Conservation (phyloP, 2,113 vertebrate species). For the Nematolebias whitei region DNA sequence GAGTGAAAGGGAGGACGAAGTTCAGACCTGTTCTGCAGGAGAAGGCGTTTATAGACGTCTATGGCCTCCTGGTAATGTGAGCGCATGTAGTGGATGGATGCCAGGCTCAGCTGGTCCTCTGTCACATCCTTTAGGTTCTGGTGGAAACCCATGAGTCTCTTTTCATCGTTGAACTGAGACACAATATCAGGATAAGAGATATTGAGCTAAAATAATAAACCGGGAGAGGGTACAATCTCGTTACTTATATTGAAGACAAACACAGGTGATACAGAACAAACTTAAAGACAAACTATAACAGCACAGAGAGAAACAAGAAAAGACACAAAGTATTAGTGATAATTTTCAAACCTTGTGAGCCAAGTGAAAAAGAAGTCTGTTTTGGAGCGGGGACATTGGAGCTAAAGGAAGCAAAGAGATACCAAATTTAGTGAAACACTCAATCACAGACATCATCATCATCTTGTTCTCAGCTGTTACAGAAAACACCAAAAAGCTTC, state of each 20-base stretch:
- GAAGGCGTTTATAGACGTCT: conserved; percentile 95
- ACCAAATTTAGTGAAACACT: conserved; percentile 49
- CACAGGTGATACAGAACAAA: neutral
- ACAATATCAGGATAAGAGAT: neutral
- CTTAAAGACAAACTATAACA: neutral
- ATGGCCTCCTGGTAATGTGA: conserved; percentile 98
- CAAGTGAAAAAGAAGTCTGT: conserved; percentile 95
- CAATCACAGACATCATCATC: too few species aligned
- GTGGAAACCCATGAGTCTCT: conserved; percentile 95
- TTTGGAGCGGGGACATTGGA: conserved; percentile 89
- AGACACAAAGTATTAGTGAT: conserved; percentile 16
- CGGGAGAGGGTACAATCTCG: neutral
- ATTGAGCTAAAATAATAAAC: neutral
- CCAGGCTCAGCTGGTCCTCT: conserved; percentile 96
- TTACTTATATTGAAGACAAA: neutral
- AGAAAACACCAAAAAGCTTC: neutral
- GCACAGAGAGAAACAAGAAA: conserved; percentile 14
- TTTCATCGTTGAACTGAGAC: conserved; percentile 92
- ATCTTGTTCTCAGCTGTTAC: conserved; percentile 1
- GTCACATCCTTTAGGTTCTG: conserved; percentile 96
- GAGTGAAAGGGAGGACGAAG: neutral
- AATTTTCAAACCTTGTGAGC: conserved; percentile 90
- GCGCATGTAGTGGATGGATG: conserved; percentile 98
- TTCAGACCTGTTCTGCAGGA: conserved; percentile 89
- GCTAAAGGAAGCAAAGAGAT: conserved; percentile 73